phyloP scores from a whole-genome alignment of 2,797 vertebrate species.

The Syngnathus acus region DNA sequence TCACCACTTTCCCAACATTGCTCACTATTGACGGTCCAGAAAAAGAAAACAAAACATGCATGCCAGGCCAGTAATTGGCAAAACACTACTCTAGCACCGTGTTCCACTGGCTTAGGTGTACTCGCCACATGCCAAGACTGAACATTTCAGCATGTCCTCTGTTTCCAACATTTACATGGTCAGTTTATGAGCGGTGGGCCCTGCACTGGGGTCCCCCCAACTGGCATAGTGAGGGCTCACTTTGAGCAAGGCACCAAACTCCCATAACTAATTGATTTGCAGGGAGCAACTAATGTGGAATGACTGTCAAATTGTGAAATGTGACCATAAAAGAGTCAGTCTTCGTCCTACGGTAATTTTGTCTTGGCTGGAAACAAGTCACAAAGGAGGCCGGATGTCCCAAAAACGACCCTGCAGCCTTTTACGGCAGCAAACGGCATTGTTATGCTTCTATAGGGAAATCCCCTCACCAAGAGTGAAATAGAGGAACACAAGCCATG shows the following conservation, averaged over 20 bases:
- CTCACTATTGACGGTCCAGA: too few relatives aligned
- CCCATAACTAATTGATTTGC: background rate
- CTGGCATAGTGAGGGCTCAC: background rate
- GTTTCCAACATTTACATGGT: background rate
- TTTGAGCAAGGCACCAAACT: background rate
- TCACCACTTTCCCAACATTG: too few relatives aligned
- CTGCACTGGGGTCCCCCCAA: background rate
- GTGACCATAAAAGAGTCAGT: background rate
- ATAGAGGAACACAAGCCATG: slow-evolving; percentile 20
- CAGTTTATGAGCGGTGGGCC: too few relatives aligned
- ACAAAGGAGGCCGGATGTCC: slow-evolving; percentile 5
- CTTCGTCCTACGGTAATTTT: background rate
- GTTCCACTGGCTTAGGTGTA: background rate
- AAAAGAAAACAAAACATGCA: background rate
- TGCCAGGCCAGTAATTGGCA: background rate
- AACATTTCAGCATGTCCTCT: background rate
- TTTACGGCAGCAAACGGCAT: slow-evolving; percentile 1
- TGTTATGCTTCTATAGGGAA: slow-evolving; percentile 43
- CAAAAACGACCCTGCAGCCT: slow-evolving; percentile 12
- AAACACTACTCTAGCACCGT: background rate
- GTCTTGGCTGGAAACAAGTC: background rate
- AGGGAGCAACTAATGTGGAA: background rate
- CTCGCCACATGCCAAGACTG: background rate
- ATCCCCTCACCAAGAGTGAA: slow-evolving; percentile 26
- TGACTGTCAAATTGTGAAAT: background rate